Base-by-base conservation (phyloP, 2,888 invertebrate genomes). In the Drosophila buzzatii region DNA sequence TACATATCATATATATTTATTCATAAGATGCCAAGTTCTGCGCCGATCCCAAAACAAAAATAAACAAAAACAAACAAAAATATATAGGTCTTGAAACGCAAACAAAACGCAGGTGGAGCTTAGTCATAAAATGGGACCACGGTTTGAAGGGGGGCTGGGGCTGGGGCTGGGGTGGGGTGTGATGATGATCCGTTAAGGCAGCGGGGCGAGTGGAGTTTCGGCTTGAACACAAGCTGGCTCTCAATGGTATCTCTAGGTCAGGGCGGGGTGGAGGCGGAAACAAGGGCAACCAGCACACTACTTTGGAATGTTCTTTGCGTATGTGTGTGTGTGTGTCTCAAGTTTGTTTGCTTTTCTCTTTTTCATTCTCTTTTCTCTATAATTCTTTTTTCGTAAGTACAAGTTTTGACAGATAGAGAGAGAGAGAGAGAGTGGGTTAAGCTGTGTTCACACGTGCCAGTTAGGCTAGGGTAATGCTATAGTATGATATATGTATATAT, bases 11-110 rank as follows among this genome's bases (percentile, higher is more conserved):
- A 71, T 79, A 80, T 75, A 77, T 82, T 76, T 85, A 81, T 65
- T 89, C 89, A 91, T 86, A 90, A 90, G 84, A 84, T 87, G 89
- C 72, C 82, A 82, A 78, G 72, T 75, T 74, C 79, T 85, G 79
- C 82, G 85, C 70, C 79, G 79, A 73, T 73, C 70, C 78, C 45
- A 56, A 65, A 61, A 65, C 39, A 9, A 57, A 72, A 85, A 69
- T 65, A 67, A 70, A 65, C 55, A 23, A 27, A 27, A 39, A 55
- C 37, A n/a, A 55, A 41, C 55, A 7, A 12, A 55, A 53, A 37
- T 16, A 39, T 39, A n/a, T 23, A 8, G 41, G 55, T 55, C 39
- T 55, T 41, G 41, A 41, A 51, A 41, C 41, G 31, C 67, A 69
- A 80, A 77, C 61, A 72, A 70, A 72, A 71, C 65, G 61, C 27